Evolutionary conservation across 2,797 vertebrate species (phyloP).

Genomic region (Enteromius anoplus): DNA sequence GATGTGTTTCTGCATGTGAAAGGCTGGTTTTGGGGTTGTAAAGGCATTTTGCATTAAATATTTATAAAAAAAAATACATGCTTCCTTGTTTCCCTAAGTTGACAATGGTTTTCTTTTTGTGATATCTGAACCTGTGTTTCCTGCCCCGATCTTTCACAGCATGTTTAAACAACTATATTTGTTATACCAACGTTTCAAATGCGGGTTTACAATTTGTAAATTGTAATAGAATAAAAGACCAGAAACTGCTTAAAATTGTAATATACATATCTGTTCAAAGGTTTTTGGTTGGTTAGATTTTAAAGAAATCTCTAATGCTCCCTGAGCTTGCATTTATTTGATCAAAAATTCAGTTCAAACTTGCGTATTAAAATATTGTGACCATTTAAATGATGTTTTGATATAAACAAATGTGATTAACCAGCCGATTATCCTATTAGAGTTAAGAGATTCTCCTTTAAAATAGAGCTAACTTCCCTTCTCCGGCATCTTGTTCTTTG

Average conservation of each 20-base stretch:
- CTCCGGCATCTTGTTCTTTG: too few relatives aligned
- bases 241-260: neutral
- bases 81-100: neutral
- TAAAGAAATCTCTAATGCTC: neutral
- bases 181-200: neutral
- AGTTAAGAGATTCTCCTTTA: too few relatives aligned
- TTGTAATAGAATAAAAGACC: neutral
- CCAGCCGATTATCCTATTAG: too few relatives aligned
- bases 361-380: neutral
- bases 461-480: too few relatives aligned
- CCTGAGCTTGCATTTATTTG: neutral
- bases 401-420: too few relatives aligned
- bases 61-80: neutral
- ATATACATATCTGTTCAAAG: neutral
- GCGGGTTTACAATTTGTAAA: neutral
- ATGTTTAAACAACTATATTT: neutral
- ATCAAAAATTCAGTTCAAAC: neutral
- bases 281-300: neutral
- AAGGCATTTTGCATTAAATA: conserved; percentile 20
- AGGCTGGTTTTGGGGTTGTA: neutral
- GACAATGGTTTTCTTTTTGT: neutral
- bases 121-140: neutral
- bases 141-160: neutral
- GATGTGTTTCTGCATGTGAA: conserved; percentile 16
- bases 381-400: neutral